phyloP scores from a whole-genome alignment of 1,140 invertebrate species.

The Musca domestica region DNA sequence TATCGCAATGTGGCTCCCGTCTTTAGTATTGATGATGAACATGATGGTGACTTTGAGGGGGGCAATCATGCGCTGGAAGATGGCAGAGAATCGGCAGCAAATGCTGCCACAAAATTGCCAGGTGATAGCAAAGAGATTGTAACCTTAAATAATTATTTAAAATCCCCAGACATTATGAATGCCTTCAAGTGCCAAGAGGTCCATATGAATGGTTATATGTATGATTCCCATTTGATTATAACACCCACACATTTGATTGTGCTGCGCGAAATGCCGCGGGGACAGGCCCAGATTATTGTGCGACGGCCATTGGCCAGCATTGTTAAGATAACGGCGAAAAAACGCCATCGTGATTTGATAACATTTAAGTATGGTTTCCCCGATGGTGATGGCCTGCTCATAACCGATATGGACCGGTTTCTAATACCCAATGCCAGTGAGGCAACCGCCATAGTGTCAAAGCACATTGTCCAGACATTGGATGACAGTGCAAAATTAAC shows the following conservation, averaged over 20 bases:
- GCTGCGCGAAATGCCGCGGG: conserved; percentile 74
- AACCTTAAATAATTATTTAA: conserved; percentile 69
- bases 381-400: conserved; percentile 47
- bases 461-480: conserved; percentile 58
- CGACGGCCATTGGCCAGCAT: conserved; percentile 83
- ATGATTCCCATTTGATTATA: conserved; percentile 84
- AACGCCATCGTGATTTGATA: conserved; percentile 88
- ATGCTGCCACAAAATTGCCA: conserved; percentile 28
- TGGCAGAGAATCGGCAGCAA: conserved; percentile 32
- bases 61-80: conserved; percentile 42
- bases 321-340: conserved; percentile 94
- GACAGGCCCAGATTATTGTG: conserved; percentile 80
- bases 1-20: conserved; percentile 89
- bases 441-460: conserved; percentile 66
- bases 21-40: conserved; percentile 93
- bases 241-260: conserved; percentile 86
- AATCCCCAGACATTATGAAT: conserved; percentile 79
- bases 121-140: conserved; percentile 68
- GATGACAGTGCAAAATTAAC: conserved; percentile 34
- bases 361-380: conserved; percentile 74
- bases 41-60: conserved; percentile 60
- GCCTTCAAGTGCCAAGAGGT: conserved; percentile 90
- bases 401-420: conserved; percentile 86
- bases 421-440: conserved; percentile 88
- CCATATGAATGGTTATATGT: conserved; percentile 80